Base-by-base conservation (phyloP, 2,113 vertebrate genomes). In the Pseudorectes ferrugineus region DNA sequence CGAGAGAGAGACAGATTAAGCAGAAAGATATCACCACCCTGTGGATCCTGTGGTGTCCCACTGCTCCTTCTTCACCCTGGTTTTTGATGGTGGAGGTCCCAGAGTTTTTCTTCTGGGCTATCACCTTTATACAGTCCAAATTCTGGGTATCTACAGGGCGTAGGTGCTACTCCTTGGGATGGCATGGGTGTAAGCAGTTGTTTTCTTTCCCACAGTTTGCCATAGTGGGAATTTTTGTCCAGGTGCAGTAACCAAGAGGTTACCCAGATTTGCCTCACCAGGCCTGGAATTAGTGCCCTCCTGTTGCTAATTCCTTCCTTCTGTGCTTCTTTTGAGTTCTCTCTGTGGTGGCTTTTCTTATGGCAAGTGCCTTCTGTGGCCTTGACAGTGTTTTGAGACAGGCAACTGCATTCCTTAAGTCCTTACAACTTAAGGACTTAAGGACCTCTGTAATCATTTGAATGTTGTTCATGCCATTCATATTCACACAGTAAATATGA, bases 131-230 rank as follows among this genome's bases (percentile, higher is more conserved):
- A 24, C 8, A 61, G 33, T 33, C 23, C n/a, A 45, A 20, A 77
- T n/a, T 45, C 46, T n/a, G 63, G 38, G 8, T 28, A 14, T n/a
- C 45, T 7, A 11, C 33, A 59, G 26, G 51, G 43, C 0, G 0
- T 28, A 43, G 45, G 26, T 59, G 72, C 10, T 11, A 2, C 8
- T 75, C 31, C 31, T 38, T 77, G 54, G 38, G 45, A 28, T 52
- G 46, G 1, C 28, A 29, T 16, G 28, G 33, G 10, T 38, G 19
- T 20, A 20, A 61, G 23, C 19, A 45, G 18, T 43, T 26, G 22
- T 33, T 33, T 86, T 19, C 22, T 45, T 68, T 45, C 12, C 28
- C 19, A 18, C 33, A 52, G 3, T 52, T 77, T 61, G 33, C 33
- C n/a, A 9, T 4, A 33, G 11, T 35, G 63, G 12, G 33, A 38